These are phyloP conservation scores for Cryptophagus acutangulus DNA, from an alignment of 2,888 invertebrate genomes.

Conservation along the genomic window DNA sequence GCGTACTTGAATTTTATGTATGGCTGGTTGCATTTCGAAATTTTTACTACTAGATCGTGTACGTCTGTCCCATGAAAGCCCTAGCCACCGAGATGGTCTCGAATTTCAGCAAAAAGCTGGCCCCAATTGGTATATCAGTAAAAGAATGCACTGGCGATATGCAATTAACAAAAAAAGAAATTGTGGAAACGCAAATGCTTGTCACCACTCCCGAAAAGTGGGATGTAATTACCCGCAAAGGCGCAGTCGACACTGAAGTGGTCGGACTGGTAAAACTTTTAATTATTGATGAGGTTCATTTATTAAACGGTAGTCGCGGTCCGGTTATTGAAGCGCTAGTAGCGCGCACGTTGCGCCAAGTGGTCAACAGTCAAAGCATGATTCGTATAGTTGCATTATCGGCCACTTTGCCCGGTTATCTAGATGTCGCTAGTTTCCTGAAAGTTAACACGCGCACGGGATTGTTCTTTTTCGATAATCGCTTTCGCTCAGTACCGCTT, in stretches of 20 bases:
- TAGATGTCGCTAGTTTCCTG: slow-evolving; percentile 92
- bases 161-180: slow-evolving; percentile 91
- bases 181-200: slow-evolving; percentile 93
- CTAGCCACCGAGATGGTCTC: slow-evolving; percentile 97
- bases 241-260: slow-evolving; percentile 82
- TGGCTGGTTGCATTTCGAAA: too few relatives aligned
- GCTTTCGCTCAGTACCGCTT: slow-evolving; percentile 93
- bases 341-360: slow-evolving; percentile 89
- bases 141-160: slow-evolving; percentile 97
- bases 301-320: slow-evolving; percentile 94
- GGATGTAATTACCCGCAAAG: slow-evolving; percentile 98
- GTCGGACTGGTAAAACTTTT: slow-evolving; percentile 86
- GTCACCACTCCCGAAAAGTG: slow-evolving; percentile 99
- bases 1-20: background rate
- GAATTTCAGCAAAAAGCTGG: slow-evolving; percentile 81
- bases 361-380: slow-evolving; percentile 88
- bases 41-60: slow-evolving; percentile 69
- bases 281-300: slow-evolving; percentile 95
- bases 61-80: slow-evolving; percentile 99
- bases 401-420: slow-evolving; percentile 95
- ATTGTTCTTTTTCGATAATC: slow-evolving; percentile 88
- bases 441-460: slow-evolving; percentile 89
- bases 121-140: slow-evolving; percentile 73
- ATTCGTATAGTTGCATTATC: slow-evolving; percentile 95
- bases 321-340: slow-evolving; percentile 97